Base-by-base conservation (phyloP, 30 jellyfish, hydroid and myxozoan species). In the Chironex yamaguchii region DNA sequence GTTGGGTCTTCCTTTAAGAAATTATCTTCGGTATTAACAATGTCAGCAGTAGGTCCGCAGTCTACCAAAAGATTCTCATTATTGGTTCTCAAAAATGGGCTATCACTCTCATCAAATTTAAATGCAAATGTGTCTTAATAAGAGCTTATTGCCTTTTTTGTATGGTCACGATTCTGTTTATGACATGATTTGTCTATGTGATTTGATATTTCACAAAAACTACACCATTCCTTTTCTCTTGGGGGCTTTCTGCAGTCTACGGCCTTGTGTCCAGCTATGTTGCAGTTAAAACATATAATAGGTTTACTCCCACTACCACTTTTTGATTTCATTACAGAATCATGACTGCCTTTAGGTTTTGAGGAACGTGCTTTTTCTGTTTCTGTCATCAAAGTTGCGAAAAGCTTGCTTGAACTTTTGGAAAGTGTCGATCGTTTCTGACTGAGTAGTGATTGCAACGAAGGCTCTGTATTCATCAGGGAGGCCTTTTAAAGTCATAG, bases 21-120 rank as follows among this genome's bases (percentile, higher is more conserved):
- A 53, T 78, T 65, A 1, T 34, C 81, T 36, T 78, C 94, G 2
- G 22, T 27, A 71, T 79, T 79, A 11, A 76, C 94, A 3, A 87
- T 79, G 42, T 87, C 79, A 25, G 79, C 34, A 13, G 96, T 68
- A 11, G 96, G 92, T 4, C 86, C 93, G 78, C 96, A 87, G 88
- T 87, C 96, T 32, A 72, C 92, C 11, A 85, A 36, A 2, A 85
- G 52, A 23, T 14, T 6, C 26, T 73, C 49, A 4, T 9, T 29
- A 27, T 73, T 31, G 4, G 74, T 12, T 6, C 23, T 36, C 68
- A 26, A 31, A 20, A 20, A 64, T 64, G 17, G n/a, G 29, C 4
- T 30, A 42, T 6, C 27, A 22, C 33, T 23, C 1, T 28, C 83
- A 34, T 13, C 54, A 42, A 26, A 58, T 49, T 27, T 86, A 67